A percentile compares a stretch with the other conserved stretches of the same genome.
Conservation (phyloP, 1,140 invertebrate species). For the Drosophila jambulina region DNA sequence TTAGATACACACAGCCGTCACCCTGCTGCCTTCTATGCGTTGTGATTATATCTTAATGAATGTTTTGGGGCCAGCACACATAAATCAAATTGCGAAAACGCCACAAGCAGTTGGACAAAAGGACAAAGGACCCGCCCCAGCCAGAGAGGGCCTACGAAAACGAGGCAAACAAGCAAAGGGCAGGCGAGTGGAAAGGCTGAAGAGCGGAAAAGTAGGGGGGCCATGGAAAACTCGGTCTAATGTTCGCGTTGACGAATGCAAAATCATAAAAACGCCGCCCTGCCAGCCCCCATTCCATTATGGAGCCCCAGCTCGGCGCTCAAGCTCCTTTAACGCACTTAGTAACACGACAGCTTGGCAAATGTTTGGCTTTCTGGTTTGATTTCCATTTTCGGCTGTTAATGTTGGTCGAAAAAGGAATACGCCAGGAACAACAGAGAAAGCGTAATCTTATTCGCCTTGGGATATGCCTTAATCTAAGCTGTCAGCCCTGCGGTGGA, state of each 20-base stretch:
- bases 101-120: slow-evolving; percentile 73
- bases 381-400: slow-evolving; percentile 68
- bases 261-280: slow-evolving; percentile 61
- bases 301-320: not conserved
- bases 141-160: slow-evolving; percentile 26
- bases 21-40: slow-evolving; percentile 59
- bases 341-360: slow-evolving; percentile 74
- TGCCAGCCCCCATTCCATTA: not conserved
- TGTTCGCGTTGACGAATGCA: slow-evolving; percentile 72
- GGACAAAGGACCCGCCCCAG: slow-evolving; percentile 33
- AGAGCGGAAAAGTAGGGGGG: not conserved
- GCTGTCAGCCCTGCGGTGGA: slow-evolving; percentile 14
- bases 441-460: slow-evolving; percentile 57
- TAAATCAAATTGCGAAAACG: slow-evolving; percentile 81
- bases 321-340: slow-evolving; percentile 41
- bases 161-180: slow-evolving; percentile 26
- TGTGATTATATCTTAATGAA: slow-evolving; percentile 83
- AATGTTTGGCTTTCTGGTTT: slow-evolving; percentile 77
- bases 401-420: slow-evolving; percentile 18
- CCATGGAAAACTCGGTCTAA: slow-evolving; percentile 33
- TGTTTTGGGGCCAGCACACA: slow-evolving; percentile 73
- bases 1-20: slow-evolving; percentile 18
- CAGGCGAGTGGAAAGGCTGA: slow-evolving; percentile 1
- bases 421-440: not conserved
- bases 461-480: not conserved